Conservation (phyloP, 2,888 invertebrate genomes). For the Dione juno region DNA sequence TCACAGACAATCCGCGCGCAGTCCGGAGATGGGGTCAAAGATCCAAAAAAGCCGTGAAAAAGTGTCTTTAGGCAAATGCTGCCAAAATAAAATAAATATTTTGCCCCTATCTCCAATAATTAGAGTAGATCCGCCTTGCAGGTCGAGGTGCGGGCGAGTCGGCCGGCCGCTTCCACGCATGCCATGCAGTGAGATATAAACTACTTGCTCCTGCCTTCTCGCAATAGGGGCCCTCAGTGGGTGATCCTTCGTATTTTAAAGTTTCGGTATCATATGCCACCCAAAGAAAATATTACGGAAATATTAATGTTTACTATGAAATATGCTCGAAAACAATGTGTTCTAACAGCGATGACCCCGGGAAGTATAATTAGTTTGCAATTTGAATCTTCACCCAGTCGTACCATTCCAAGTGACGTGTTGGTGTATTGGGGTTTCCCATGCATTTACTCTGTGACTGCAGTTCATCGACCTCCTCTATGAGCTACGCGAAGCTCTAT, state of each 20-base stretch:
- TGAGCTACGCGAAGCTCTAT: slow-evolving; percentile 70
- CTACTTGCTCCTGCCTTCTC: slow-evolving; percentile 60
- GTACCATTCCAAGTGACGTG: slow-evolving; percentile 35
- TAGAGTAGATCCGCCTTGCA: slow-evolving; percentile 41
- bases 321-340: background rate
- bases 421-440: slow-evolving; percentile 51
- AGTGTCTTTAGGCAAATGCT: slow-evolving; percentile 18
- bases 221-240: slow-evolving; percentile 62
- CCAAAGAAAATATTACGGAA: background rate
- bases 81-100: slow-evolving; percentile 25
- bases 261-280: slow-evolving; percentile 30
- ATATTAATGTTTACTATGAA: background rate
- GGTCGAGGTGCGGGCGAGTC: slow-evolving; percentile 43
- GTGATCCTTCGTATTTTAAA: slow-evolving; percentile 45
- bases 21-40: slow-evolving; percentile 44
- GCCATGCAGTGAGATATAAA: slow-evolving; percentile 65
- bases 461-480: slow-evolving; percentile 63
- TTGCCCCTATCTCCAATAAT: slow-evolving; percentile 37
- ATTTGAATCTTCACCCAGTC: slow-evolving; percentile 36
- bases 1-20: slow-evolving; percentile 64
- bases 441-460: slow-evolving; percentile 73
- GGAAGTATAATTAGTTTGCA: slow-evolving; percentile 22
- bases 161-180: slow-evolving; percentile 50
- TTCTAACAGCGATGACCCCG: slow-evolving; percentile 25
- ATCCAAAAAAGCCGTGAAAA: slow-evolving; percentile 27